These are phyloP conservation scores for Coremacera marginata DNA, from an alignment of 2,888 invertebrate genomes.

Conservation along the genomic window DNA sequence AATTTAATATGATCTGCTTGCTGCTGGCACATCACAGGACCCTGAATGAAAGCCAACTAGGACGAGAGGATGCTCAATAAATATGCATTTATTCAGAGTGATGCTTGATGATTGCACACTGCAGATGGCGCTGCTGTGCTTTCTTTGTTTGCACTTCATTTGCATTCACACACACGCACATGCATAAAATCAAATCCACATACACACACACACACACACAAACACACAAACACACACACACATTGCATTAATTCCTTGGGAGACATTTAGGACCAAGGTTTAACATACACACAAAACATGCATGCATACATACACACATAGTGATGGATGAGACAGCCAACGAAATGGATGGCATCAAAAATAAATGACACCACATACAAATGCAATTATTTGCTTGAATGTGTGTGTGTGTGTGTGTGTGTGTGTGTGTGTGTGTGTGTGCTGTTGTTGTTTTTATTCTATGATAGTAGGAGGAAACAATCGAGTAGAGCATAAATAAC, in stretches of 20 bases:
- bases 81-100: constrained; percentile 25
- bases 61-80: constrained; percentile 2
- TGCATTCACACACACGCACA: background rate
- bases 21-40: background rate
- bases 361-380: background rate
- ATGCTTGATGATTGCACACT: constrained; percentile 3
- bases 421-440: background rate
- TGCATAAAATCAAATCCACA: too few relatives aligned
- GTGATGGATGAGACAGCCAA: too few relatives aligned
- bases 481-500: too few relatives aligned
- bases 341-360: background rate
- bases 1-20: background rate
- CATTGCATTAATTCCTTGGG: background rate
- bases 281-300: too few relatives aligned
- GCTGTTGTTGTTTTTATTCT: too few relatives aligned
- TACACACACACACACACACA: too few relatives aligned
- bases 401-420: background rate
- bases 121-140: constrained; percentile 20
- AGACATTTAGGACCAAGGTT: constrained; percentile 2
- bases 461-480: too few relatives aligned
- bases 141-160: constrained; percentile 13
- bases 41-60: background rate
- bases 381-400: background rate
- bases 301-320: too few relatives aligned
- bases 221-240: background rate